A percentile compares a stretch with the other conserved stretches of the same genome.
Evolutionary conservation across 2,888 invertebrate genomes (phyloP).

Genomic region (Pandemis corylana): DNA sequence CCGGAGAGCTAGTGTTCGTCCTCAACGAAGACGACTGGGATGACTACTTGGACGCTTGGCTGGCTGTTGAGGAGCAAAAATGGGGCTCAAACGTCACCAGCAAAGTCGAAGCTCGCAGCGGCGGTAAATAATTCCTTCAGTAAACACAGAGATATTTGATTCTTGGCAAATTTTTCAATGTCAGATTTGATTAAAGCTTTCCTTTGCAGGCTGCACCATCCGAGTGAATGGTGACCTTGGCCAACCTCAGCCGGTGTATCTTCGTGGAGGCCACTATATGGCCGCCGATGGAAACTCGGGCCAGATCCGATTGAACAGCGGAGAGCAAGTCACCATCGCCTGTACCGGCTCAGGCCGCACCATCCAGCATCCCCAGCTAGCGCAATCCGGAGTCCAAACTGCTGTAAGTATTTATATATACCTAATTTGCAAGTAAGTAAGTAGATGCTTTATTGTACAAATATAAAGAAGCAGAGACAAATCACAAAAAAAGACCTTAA

Average conservation of each 20-base stretch:
- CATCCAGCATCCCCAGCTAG: conserved; percentile 65
- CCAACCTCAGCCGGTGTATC: conserved; percentile 85
- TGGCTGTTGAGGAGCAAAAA: conserved; percentile 62
- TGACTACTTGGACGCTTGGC: conserved; percentile 76
- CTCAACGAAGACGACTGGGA: conserved; percentile 78
- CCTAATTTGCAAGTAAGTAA: too few relatives aligned
- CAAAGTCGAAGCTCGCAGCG: conserved; percentile 53
- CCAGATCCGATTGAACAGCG: conserved; percentile 59
- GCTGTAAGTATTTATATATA: conserved; percentile 57
- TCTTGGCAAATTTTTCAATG: neutral
- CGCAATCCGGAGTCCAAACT: conserved; percentile 52
- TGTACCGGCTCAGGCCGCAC: conserved; percentile 67
- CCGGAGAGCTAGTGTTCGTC: conserved; percentile 66
- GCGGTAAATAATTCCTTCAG: conserved; percentile 56
- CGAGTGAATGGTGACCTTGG: conserved; percentile 79
- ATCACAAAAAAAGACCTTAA: too few relatives aligned
- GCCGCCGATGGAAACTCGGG: conserved; percentile 67
- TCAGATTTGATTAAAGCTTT: neutral
- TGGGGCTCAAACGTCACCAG: conserved; percentile 53
- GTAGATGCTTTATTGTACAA: too few relatives aligned
- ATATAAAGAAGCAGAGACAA: too few relatives aligned
- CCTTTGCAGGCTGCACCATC: conserved; percentile 70
- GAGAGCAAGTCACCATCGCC: conserved; percentile 65
- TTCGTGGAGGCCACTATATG: conserved; percentile 70
- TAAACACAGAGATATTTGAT: neutral